A percentile compares a stretch with the other conserved stretches of the same genome.
Evolutionary conservation across 2,888 invertebrate genomes (phyloP).

Genomic region (Silvanus unidentatus): DNA sequence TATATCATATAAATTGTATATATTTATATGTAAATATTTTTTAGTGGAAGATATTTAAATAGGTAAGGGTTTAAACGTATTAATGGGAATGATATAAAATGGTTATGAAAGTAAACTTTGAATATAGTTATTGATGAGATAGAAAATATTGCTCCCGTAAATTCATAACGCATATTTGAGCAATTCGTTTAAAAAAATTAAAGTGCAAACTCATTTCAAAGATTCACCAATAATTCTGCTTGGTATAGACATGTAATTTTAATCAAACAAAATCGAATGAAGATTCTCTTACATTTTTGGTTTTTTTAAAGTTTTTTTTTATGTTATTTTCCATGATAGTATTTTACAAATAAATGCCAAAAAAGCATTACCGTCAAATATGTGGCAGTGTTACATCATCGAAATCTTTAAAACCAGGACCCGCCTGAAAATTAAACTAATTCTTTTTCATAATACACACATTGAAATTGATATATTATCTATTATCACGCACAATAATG

Average conservation of each 20-base stretch:
- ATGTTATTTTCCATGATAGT: no score
- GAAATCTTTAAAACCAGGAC: conserved; percentile 2
- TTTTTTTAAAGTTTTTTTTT: no score
- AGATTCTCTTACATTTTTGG: no score
- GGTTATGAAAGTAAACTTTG: neutral
- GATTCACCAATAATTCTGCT: neutral
- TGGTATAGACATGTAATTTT: neutral
- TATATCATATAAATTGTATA: neutral
- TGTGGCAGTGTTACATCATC: conserved; percentile 6
- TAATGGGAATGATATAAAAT: conserved; percentile 17
- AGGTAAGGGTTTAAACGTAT: no score
- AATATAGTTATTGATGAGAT: neutral
- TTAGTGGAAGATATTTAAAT: conserved; percentile 27
- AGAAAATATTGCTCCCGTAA: conserved; percentile 32
- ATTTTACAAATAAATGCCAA: neutral
- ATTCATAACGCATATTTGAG: conserved; percentile 15
- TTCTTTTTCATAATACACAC: neutral
- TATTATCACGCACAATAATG: conserved; percentile 6
- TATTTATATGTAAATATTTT: conserved; percentile 12
- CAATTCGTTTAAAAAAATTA: neutral
- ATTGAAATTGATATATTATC: neutral
- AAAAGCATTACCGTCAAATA: neutral
- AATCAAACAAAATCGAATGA: neutral
- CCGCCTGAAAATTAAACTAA: conserved; percentile 2
- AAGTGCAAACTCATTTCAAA: neutral